phyloP scores from a whole-genome alignment of 2,888 invertebrate species.

The Apamea monoglypha region DNA sequence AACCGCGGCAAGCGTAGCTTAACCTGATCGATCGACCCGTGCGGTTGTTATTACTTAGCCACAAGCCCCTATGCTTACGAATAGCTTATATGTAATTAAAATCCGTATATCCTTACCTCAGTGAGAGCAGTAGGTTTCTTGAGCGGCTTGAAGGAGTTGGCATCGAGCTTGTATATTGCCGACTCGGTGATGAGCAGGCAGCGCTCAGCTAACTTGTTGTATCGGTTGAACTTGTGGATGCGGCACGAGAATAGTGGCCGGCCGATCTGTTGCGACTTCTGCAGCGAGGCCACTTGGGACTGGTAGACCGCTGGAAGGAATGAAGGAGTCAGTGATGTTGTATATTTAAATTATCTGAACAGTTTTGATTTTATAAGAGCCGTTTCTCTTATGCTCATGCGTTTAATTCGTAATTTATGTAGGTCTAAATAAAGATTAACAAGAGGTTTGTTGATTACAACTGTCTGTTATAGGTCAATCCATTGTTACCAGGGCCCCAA shows the following conservation, averaged over 20 bases:
- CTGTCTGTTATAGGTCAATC: too few relatives aligned
- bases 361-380: neutral
- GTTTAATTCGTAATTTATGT: neutral
- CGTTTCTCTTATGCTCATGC: neutral
- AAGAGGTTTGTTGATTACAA: neutral
- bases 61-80: too few relatives aligned
- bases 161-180: conserved; percentile 96
- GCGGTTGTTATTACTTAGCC: too few relatives aligned
- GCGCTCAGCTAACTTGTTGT: conserved; percentile 95
- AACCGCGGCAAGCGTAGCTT: too few relatives aligned
- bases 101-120: conserved; percentile 88
- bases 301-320: conserved; percentile 76
- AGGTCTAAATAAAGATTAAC: neutral
- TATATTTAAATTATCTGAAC: neutral
- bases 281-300: conserved; percentile 76
- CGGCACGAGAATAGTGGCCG: conserved; percentile 92
- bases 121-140: conserved; percentile 95
- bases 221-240: conserved; percentile 92
- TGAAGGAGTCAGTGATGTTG: neutral
- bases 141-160: conserved; percentile 96
- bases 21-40: too few relatives aligned
- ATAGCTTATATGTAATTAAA: too few relatives aligned
- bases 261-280: conserved; percentile 78
- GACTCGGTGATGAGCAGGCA: conserved; percentile 96
- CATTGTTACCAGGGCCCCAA: too few relatives aligned